Evolutionary conservation across 2,797 vertebrate genomes (phyloP).

Genomic region (Gallinago stenura): DNA sequence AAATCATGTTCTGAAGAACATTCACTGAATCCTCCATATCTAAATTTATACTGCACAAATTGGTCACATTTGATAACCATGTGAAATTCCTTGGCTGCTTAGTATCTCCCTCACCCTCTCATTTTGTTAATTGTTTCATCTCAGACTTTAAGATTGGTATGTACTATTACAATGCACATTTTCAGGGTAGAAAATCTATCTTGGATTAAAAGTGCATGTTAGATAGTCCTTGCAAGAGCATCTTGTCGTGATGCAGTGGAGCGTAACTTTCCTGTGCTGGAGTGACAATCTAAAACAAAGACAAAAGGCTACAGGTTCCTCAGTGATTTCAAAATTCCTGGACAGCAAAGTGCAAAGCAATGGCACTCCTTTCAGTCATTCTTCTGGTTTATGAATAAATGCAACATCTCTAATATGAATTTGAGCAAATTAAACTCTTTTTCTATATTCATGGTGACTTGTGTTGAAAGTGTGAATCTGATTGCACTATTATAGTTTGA

Average conservation of each 20-base stretch:
- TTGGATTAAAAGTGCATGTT: background rate
- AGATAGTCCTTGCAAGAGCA: background rate
- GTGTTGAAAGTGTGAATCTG: background rate
- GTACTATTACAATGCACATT: background rate
- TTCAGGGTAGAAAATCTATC: background rate
- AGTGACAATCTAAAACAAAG: background rate
- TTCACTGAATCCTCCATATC: background rate
- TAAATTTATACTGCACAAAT: background rate
- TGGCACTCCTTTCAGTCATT: background rate
- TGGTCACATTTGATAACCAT: background rate
- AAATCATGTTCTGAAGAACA: background rate
- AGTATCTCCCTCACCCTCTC: background rate
- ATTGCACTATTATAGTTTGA: background rate
- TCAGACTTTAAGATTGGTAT: background rate
- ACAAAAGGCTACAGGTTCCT: background rate
- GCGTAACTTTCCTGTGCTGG: background rate
- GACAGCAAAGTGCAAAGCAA: background rate
- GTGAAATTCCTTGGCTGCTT: background rate
- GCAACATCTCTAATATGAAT: background rate
- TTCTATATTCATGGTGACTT: background rate
- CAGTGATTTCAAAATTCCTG: background rate
- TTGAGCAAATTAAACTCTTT: background rate
- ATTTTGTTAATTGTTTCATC: background rate
- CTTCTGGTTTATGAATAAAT: conserved; percentile 4
- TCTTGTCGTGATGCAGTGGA: background rate